phyloP scores from a whole-genome alignment of 2,797 vertebrate genomes.

The Rhabdophis nuchalis region DNA sequence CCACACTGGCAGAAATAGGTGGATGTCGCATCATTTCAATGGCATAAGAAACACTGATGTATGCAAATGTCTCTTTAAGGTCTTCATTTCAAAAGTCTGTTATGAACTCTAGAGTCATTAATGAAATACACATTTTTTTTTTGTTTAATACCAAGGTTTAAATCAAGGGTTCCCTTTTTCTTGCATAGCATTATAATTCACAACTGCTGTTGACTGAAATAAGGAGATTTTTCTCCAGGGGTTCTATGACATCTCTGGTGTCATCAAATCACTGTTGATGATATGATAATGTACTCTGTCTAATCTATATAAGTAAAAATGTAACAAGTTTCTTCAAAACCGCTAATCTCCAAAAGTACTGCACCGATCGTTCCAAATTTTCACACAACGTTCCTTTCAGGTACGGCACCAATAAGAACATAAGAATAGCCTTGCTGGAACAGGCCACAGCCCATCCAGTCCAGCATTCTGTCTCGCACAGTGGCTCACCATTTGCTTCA shows the following conservation, averaged over 20 bases:
- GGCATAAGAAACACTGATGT: not conserved
- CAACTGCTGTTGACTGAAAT: conserved; percentile 49
- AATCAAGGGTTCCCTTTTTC: conserved; percentile 55
- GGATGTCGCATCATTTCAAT: not conserved
- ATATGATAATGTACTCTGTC: conserved; percentile 54
- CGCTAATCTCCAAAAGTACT: too few relatives aligned
- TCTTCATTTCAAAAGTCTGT: conserved; percentile 27
- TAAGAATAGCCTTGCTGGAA: too few relatives aligned
- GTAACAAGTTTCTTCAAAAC: too few relatives aligned
- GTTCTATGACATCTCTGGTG: conserved; percentile 43
- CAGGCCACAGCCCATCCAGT: too few relatives aligned
- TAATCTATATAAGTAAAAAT: too few relatives aligned
- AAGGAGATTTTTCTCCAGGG: conserved; percentile 56
- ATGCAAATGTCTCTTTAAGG: conserved; percentile 1
- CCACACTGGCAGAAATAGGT: not conserved
- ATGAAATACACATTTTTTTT: conserved; percentile 45
- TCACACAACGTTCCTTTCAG: too few relatives aligned
- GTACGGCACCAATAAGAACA: too few relatives aligned
- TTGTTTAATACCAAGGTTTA: conserved; percentile 63
- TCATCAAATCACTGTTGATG: conserved; percentile 51
- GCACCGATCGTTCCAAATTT: too few relatives aligned
- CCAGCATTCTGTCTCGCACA: too few relatives aligned
- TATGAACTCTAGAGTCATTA: conserved; percentile 30
- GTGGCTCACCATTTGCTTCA: too few relatives aligned
- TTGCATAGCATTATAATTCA: conserved; percentile 29